Base-by-base conservation (phyloP, 2,888 invertebrate genomes). In the Nemotelus pantherinus region DNA sequence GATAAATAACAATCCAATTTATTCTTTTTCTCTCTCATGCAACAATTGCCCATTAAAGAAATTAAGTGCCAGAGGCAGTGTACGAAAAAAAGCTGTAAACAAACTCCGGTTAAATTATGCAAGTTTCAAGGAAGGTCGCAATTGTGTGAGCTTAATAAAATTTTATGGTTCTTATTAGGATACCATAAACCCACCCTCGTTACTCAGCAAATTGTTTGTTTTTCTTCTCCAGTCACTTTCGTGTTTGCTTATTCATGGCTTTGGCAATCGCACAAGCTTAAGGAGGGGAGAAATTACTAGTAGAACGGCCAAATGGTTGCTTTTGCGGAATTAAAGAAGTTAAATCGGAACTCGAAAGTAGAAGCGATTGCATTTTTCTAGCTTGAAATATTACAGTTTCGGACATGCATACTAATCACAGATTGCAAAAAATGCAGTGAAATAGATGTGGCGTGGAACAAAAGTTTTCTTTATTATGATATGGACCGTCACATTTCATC, bases 31-130 rank as follows among this genome's bases (percentile, higher is more conserved):
- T 5, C 48, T 48, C 25, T 25, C 25, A 25, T 60, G 60, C 50
- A 74, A 63, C 74, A 74, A 74, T 74, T 74, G 74, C 60, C 74
- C 74, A 74, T 74, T 74, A 74, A 60, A 63, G 60, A 74, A 48
- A 74, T 74, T 74, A 74, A 63, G 74, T 60, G 63, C 74, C 39
- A 70, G 9, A 55, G 9, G 25, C 10, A 43, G 44, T 47, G 55
- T 9, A 45, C 45, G 65, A 7, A 25, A 43, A 43, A 39, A n/a
- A 6, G 45, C 3, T 53, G 7, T 47, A 70, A 70, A 25, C 25
- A 43, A 53, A 55, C 55, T 67, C 25, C 48, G 9, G 70, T 43
- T 70, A 70, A 70, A 55, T 70, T 70, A 70, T 70, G 70, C 70
- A 70, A 70, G 70, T 70, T 70, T 45, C 53, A 53, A 39, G 70